Percentiles rank a stretch among this genome's conserved stretches.
Evolutionary conservation across 2,888 invertebrate species (phyloP).

Genomic region (Tanypteryx hageni): DNA sequence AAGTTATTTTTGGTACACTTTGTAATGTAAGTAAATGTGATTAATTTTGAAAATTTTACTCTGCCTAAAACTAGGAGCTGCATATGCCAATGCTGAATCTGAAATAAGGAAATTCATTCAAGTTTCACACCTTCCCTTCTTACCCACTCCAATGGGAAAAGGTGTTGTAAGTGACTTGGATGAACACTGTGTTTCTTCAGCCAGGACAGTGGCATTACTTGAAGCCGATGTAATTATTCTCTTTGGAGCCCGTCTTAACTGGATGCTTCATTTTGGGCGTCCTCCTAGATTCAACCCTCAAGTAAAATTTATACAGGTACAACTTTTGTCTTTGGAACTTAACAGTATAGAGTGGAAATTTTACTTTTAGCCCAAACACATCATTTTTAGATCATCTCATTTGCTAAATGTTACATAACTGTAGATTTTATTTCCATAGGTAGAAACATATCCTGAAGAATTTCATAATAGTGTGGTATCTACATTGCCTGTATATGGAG

Average conservation of each 20-base stretch:
- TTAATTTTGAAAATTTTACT: neutral
- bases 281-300: conserved; percentile 88
- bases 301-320: conserved; percentile 92
- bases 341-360: neutral
- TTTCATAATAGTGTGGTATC: conserved; percentile 92
- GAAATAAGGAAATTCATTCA: conserved; percentile 84
- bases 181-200: conserved; percentile 87
- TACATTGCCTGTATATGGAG: conserved; percentile 89
- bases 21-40: neutral
- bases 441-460: conserved; percentile 93
- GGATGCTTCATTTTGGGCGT: conserved; percentile 98
- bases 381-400: neutral
- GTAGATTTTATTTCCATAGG: conserved; percentile 75
- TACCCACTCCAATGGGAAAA: conserved; percentile 96
- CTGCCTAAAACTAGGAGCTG: conserved; percentile 80
- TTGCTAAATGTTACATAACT: neutral
- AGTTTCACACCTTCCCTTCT: conserved; percentile 87
- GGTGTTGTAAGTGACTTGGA: conserved; percentile 75
- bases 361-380: conserved; percentile 40
- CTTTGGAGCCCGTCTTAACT: conserved; percentile 94
- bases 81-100: conserved; percentile 87
- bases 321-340: neutral
- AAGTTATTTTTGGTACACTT: too few relatives aligned
- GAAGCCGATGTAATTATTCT: conserved; percentile 93
- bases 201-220: conserved; percentile 90